phyloP scores from a whole-genome alignment of 1,140 invertebrate species.

The Drosophila arawakana region DNA sequence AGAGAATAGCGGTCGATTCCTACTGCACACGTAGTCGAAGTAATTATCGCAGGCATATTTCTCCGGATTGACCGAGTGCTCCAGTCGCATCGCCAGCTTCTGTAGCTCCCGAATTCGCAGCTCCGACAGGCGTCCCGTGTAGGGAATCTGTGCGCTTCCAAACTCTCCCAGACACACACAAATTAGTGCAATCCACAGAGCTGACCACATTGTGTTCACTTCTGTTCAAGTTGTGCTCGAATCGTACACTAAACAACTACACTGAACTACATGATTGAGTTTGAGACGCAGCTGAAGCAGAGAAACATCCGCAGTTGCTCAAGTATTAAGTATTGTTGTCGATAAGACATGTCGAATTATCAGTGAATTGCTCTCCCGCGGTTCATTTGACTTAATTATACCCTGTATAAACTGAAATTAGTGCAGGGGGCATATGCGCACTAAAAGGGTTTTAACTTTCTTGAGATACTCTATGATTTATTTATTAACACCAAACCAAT shows the following conservation, averaged over 20 bases:
- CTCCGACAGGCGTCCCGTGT: constrained; percentile 61
- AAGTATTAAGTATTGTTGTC: constrained; percentile 27
- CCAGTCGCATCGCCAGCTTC: constrained; percentile 55
- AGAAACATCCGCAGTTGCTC: constrained; percentile 30
- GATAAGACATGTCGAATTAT: constrained; percentile 59
- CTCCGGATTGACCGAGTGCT: constrained; percentile 66
- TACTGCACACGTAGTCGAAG: constrained; percentile 79
- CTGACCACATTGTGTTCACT: constrained; percentile 14
- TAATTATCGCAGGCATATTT: constrained; percentile 77
- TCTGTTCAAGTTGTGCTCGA: constrained; percentile 12
- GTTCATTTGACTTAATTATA: constrained; percentile 37
- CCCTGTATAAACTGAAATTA: neutral
- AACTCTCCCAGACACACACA: constrained; percentile 6
- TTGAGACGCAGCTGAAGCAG: constrained; percentile 25
- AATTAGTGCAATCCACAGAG: constrained; percentile 20
- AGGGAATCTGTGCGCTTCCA: constrained; percentile 49
- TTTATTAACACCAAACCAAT: too few species aligned
- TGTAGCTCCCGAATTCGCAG: constrained; percentile 69
- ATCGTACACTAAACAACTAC: constrained; percentile 18
- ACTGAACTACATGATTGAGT: constrained; percentile 40
- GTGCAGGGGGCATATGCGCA: constrained; percentile 1
- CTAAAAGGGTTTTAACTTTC: too few species aligned
- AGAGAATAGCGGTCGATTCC: constrained; percentile 70
- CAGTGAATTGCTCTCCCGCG: constrained; percentile 57
- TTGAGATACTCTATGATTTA: too few species aligned